Base-by-base conservation (phyloP, 2,113 vertebrate species). In the Pomatorhinus ruficollis region DNA sequence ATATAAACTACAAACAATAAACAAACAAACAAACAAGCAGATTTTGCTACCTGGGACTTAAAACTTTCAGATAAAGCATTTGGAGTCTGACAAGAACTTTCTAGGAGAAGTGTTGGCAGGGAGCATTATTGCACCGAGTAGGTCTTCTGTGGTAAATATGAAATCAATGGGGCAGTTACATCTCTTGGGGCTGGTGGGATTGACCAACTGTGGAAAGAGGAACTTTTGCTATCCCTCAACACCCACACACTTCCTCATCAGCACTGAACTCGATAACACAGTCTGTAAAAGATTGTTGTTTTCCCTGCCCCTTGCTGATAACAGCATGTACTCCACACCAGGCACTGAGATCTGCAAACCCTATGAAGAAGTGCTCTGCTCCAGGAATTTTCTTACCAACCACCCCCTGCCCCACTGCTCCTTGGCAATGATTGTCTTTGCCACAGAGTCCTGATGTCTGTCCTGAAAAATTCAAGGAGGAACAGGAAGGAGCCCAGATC, bases 241-340 rank as follows among this genome's bases (percentile, higher is more conserved):
- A 83, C 70, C 57, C 74, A 74, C 87, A 86, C 30, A 59, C 33
- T 94, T 96, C 84, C 91, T 89, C 30, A 37, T 28, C 31, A 75
- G 40, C 12, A 8, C 0, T 71, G 74, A 59, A 83, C 47, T 75
- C 59, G 42, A 63, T 78, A 77, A 74, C 21, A 18, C 0, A 0
- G 10, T 42, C 15, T 54, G 47, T 65, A 49, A 50, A 71, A 80
- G 14, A 24, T 8, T 0, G 0, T 31, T 39, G 18, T 70, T 42
- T 70, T 42, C 50, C 33, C 39, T 74, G 18, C 20, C 20, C 16
- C n/a, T 74, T 28, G 11, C 47, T 81, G 69, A 23, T 63, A 79
- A 35, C 12, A 31, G 45, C 22, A 49, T 4, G 14, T 57, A 8
- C 25, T 37, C 13, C 2, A 1, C 37, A 72, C 8, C 5, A 9